phyloP scores from a whole-genome alignment of 2,888 invertebrate species.

The Drosophila prolongata region DNA sequence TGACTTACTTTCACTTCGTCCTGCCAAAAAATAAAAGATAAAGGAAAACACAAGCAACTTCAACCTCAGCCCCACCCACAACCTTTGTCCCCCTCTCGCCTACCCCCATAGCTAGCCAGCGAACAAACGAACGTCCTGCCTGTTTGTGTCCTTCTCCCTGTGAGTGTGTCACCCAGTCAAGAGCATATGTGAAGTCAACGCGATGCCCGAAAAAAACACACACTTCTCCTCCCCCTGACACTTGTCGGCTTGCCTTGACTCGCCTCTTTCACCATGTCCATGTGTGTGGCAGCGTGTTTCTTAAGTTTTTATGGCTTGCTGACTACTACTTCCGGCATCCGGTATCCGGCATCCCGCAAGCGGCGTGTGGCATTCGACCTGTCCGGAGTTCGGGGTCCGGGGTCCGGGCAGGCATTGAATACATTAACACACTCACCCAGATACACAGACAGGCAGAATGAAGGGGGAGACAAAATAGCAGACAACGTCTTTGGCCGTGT shows the following conservation, averaged over 20 bases:
- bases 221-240: constrained; percentile 39
- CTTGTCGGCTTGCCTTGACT: constrained; percentile 7
- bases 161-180: constrained; percentile 64
- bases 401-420: constrained; percentile 74
- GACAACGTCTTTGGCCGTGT: constrained; percentile 64
- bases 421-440: constrained; percentile 76
- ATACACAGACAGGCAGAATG: constrained; percentile 42
- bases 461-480: constrained; percentile 1
- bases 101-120: constrained; percentile 15
- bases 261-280: constrained; percentile 14
- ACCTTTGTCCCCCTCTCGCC: background rate
- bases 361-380: constrained; percentile 1
- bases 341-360: constrained; percentile 1
- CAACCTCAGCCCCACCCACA: constrained; percentile 4
- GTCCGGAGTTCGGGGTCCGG: constrained; percentile 36
- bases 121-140: constrained; percentile 11
- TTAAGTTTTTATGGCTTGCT: constrained; percentile 80
- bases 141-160: constrained; percentile 29
- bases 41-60: constrained; percentile 39
- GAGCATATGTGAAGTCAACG: constrained; percentile 59
- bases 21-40: constrained; percentile 34
- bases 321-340: constrained; percentile 79
- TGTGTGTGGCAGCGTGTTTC: constrained; percentile 49
- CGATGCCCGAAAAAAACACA: constrained; percentile 40
- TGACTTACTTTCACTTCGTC: constrained; percentile 68